Evolutionary conservation across 2,888 invertebrate genomes (phyloP).

Genomic region (Morpho deidamia): DNA sequence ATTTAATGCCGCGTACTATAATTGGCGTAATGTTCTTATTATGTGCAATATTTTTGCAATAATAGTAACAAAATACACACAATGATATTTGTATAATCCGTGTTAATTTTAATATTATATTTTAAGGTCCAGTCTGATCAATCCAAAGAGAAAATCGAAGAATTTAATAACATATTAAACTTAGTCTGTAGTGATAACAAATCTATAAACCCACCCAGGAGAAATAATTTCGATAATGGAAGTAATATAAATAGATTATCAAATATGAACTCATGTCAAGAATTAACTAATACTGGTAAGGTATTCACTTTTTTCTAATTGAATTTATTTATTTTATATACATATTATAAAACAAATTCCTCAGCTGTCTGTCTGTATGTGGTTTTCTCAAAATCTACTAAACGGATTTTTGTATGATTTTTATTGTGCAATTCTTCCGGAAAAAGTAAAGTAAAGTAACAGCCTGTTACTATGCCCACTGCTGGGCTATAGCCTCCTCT

Average conservation of each 20-base stretch:
- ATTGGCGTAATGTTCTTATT: no score
- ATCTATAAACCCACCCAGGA: slow-evolving; percentile 16
- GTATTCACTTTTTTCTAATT: neutral
- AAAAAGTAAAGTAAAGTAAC: no score
- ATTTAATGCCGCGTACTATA: no score
- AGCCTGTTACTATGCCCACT: no score
- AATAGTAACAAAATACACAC: no score
- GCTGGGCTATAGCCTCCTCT: no score
- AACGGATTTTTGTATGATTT: no score
- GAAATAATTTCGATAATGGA: slow-evolving; percentile 20
- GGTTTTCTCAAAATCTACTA: no score
- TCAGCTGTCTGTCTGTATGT: no score
- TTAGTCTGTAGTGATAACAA: slow-evolving; percentile 39
- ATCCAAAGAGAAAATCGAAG: slow-evolving; percentile 44
- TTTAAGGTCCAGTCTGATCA: slow-evolving; percentile 26
- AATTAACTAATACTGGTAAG: slow-evolving; percentile 47
- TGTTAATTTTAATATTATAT: neutral
- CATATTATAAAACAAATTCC: no score
- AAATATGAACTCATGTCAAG: slow-evolving; percentile 33
- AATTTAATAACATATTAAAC: slow-evolving; percentile 44
- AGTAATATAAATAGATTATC: slow-evolving; percentile 27
- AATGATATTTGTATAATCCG: no score
- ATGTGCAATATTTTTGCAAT: neutral
- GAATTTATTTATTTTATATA: neutral
- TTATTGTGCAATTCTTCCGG: no score